phyloP scores from a whole-genome alignment of 30 jellyfish, hydroid and myxozoan genomes.

The Aurelia sp. region DNA sequence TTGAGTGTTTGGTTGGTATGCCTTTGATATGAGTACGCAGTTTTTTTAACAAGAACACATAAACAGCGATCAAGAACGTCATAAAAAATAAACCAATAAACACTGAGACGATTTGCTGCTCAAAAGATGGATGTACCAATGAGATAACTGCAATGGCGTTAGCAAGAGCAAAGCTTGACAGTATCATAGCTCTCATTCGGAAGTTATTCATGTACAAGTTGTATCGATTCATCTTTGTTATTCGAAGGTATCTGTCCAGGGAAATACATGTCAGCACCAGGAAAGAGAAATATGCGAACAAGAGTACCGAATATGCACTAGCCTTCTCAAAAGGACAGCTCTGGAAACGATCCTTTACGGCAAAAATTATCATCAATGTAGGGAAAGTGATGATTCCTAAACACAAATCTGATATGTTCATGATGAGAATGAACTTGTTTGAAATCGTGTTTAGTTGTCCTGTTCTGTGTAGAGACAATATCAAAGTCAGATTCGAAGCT shows the following conservation, averaged over 20 bases:
- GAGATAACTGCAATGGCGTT: background rate
- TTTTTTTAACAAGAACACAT: too few species aligned
- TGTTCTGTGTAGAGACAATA: constrained; percentile 33
- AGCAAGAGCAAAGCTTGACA: constrained; percentile 8
- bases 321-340: constrained; percentile 42
- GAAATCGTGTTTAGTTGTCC: constrained; percentile 35
- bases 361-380: constrained; percentile 1
- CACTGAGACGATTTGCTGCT: too few species aligned
- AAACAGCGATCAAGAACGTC: too few species aligned
- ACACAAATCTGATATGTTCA: constrained; percentile 55
- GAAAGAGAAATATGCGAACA: constrained; percentile 41
- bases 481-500: constrained; percentile 11
- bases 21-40: too few species aligned
- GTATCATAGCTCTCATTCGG: constrained; percentile 22
- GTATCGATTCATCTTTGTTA: constrained; percentile 41
- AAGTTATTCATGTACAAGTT: constrained; percentile 15
- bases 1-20: too few species aligned
- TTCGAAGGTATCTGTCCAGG: constrained; percentile 44
- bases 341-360: background rate
- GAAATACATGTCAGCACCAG: constrained; percentile 41
- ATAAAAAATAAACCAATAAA: too few species aligned
- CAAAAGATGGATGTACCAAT: background rate
- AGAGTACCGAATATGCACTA: constrained; percentile 15
- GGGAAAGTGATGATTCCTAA: constrained; percentile 50
- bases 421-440: constrained; percentile 42